Percentiles rank a stretch among this genome's conserved stretches.
phyloP scores from a whole-genome alignment of 2,113 vertebrate genomes.

The Sander lucioperca region DNA sequence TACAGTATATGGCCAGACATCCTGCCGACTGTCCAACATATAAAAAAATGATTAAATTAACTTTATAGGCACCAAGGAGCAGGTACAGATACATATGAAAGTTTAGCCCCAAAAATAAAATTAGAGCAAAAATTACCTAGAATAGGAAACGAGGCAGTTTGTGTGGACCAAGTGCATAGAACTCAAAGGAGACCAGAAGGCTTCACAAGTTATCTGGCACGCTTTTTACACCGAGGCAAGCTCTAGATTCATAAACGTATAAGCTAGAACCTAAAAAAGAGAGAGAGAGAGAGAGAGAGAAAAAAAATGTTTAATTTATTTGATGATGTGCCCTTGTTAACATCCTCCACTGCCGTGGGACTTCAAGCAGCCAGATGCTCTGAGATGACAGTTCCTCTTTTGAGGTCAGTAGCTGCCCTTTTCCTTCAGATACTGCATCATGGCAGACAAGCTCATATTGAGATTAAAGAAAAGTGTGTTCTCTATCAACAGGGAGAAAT shows the following conservation, averaged over 20 bases:
- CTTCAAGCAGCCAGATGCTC: not conserved
- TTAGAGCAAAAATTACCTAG: not conserved
- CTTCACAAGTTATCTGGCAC: not conserved
- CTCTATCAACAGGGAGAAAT: not conserved
- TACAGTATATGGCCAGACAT: not conserved
- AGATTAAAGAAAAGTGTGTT: slow-evolving; percentile 10
- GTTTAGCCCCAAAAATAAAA: not conserved
- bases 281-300: no score
- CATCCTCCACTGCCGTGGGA: not conserved
- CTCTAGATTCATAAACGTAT: not conserved
- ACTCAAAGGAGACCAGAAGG: not conserved
- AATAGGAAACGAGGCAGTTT: not conserved
- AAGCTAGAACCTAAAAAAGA: not conserved
- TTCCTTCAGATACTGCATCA: slow-evolving; percentile 4
- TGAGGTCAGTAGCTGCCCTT: slow-evolving; percentile 24
- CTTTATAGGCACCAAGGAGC: not conserved
- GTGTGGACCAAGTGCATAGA: not conserved
- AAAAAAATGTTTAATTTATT: slow-evolving; percentile 22
- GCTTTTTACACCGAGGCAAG: not conserved
- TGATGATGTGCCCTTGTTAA: slow-evolving; percentile 23
- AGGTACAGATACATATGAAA: not conserved
- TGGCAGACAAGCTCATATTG: not conserved
- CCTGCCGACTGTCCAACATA: not conserved
- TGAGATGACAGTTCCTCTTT: slow-evolving; percentile 5
- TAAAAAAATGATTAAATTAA: not conserved